Percentiles rank a stretch among this genome's conserved stretches.
These are phyloP conservation scores for Bucco capensis DNA, from an alignment of 2,113 vertebrate genomes.

Conservation along the genomic window DNA sequence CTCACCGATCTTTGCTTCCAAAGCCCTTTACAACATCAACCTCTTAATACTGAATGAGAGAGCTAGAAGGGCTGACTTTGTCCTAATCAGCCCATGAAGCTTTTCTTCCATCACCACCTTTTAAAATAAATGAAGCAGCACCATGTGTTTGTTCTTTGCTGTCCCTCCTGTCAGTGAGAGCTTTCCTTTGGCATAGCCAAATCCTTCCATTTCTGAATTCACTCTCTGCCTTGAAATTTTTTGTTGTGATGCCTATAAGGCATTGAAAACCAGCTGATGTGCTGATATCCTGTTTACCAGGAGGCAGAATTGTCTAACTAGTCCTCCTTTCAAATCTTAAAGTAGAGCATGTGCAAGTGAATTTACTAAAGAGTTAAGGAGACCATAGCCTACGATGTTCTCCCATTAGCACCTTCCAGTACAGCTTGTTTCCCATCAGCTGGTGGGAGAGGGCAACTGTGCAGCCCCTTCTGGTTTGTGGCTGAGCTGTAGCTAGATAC, in stretches of 20 bases:
- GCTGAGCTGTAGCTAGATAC: background rate
- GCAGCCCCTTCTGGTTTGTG: background rate
- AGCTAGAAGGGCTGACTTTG: background rate
- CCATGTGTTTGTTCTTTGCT: background rate
- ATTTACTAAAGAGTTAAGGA: background rate
- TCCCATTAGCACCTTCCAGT: background rate
- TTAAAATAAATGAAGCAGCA: background rate
- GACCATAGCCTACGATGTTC: background rate
- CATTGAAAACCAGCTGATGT: background rate
- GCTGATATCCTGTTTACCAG: background rate
- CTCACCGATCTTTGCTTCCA: background rate
- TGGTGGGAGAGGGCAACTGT: background rate
- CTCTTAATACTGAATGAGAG: background rate
- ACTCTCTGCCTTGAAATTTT: background rate
- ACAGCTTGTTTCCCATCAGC: background rate
- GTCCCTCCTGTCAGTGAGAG: background rate
- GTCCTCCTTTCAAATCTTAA: background rate
- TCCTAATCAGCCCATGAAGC: background rate
- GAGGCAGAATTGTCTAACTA: fast-evolving
- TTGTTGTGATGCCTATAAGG: background rate
- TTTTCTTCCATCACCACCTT: background rate
- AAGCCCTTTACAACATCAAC: background rate
- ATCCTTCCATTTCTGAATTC: background rate
- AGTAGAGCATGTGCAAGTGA: background rate
- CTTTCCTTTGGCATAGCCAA: background rate